Evolutionary conservation across 2,888 invertebrate genomes (phyloP), one percentile per base, ranked within the genome.

Genomic region (Bursaphelenchus okinawaensis): DNA sequence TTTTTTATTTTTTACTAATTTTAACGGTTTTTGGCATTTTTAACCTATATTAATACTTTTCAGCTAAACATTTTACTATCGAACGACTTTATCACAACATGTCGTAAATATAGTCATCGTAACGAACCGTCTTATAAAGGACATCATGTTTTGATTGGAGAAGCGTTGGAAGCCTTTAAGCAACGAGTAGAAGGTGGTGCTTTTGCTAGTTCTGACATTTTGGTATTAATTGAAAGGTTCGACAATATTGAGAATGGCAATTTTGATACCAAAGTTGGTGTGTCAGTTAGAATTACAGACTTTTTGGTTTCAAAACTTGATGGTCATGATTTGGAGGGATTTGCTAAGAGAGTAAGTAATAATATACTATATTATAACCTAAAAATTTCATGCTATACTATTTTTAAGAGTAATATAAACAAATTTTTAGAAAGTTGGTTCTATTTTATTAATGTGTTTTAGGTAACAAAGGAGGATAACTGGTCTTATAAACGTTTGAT

Each of bases 191-290:
- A 20, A 12, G 23, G 26, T 4, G 16, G 16, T n/a, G n/a, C 12
- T 12, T 24, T 31, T n/a, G 27, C 24, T 22, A 52, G 24, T 7
- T 23, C 27, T 19, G 52, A 54, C 23, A 22, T 61, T 20, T 27
- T 54, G 8, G 28, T n/a, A 9, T 12, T 54, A 12, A 23, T 61
- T 26, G 51, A 52, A 22, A n/a, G 51, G 52, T 26, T 61, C 12
- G 61, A 61, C 22, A 20, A 26, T 26, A 19, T 59, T 19, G 61
- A 61, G 26, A n/a, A 26, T 12, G 61, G 61, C 1, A 55, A 61
- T n/a, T 61, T 61, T 59, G 61, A 61, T 24, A 61, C 61, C 12
- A 61, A 62, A 61, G 52, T 61, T 12, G 61, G 61, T 23, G 27
- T 19, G 16, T 26, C 24, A 8, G 61, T 61, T 12, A 61, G 52